Evolutionary conservation across 2,113 vertebrate species (phyloP).

Genomic region (Sula dactylatra): DNA sequence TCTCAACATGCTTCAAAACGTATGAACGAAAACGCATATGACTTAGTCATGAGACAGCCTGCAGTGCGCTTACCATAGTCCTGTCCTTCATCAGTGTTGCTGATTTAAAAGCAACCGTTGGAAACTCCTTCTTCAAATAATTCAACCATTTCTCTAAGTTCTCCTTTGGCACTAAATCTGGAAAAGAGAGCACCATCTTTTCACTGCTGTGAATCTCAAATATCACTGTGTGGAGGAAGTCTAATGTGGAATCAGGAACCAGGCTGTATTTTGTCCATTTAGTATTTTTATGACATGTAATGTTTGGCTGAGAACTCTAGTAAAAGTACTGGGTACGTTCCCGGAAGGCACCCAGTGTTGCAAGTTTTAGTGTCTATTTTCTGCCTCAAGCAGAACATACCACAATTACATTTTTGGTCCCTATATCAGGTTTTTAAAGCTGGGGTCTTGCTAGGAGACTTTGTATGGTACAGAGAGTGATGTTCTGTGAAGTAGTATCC

Average conservation of each 20-base stretch:
- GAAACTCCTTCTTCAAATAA: constrained; percentile 85
- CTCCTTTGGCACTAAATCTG: constrained; percentile 91
- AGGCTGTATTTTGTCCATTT: not conserved
- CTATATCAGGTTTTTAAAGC: not conserved
- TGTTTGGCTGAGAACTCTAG: not conserved
- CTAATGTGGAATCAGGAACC: not conserved
- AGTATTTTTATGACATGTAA: not conserved
- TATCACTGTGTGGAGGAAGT: not conserved
- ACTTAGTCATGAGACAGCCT: not conserved
- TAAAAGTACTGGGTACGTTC: not conserved
- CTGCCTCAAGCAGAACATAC: not conserved
- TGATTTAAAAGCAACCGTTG: constrained; percentile 88
- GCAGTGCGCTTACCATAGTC: constrained; percentile 69
- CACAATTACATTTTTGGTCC: not conserved
- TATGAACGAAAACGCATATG: not conserved
- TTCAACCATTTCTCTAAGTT: constrained; percentile 84
- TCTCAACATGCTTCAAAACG: constrained; percentile 16
- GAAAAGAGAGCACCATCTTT: not conserved
- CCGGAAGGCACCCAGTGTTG: not conserved
- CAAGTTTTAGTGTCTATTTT: not conserved
- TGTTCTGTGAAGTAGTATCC: not conserved
- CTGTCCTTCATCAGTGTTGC: constrained; percentile 76
- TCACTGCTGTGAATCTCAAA: not conserved
- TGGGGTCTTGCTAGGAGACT: not conserved
- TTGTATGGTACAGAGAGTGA: not conserved